These are phyloP conservation scores for Aromia moschata DNA, from an alignment of 2,888 invertebrate species.

Conservation along the genomic window DNA sequence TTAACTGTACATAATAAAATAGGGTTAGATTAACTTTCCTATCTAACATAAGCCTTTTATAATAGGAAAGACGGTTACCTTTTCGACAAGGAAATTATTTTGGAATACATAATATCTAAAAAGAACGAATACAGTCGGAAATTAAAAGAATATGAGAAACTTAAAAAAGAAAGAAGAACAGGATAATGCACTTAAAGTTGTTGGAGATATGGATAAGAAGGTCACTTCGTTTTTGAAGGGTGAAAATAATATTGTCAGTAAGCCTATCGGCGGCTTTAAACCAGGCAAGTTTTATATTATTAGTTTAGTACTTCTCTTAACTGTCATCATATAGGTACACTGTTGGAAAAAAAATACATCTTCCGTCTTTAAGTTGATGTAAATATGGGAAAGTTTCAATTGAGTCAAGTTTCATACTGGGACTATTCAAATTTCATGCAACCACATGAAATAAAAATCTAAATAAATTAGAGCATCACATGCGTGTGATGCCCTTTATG, in stretches of 20 bases:
- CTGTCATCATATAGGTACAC: too few relatives aligned
- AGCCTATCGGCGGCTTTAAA: slow-evolving; percentile 60
- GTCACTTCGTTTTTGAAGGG: slow-evolving; percentile 82
- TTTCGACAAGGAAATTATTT: slow-evolving; percentile 96
- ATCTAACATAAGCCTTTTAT: slow-evolving; percentile 20
- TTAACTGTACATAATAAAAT: not conserved
- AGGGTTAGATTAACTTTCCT: not conserved
- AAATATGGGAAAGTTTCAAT: too few relatives aligned
- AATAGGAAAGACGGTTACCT: slow-evolving; percentile 84
- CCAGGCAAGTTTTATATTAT: slow-evolving; percentile 50
- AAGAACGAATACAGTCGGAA: slow-evolving; percentile 91
- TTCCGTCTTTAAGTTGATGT: too few relatives aligned
- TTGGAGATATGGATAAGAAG: slow-evolving; percentile 75
- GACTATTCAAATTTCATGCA: too few relatives aligned
- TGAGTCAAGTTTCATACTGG: too few relatives aligned
- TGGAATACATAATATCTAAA: slow-evolving; percentile 93
- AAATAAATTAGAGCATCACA: too few relatives aligned
- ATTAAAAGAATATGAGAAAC: slow-evolving; percentile 90
- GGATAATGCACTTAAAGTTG: slow-evolving; percentile 74
- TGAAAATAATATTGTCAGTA: slow-evolving; percentile 79
- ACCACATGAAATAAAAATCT: too few relatives aligned
- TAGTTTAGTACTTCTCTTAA: too few relatives aligned
- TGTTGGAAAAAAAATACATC: too few relatives aligned
- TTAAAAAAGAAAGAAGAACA: slow-evolving; percentile 80
- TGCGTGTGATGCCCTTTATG: too few relatives aligned